Evolutionary conservation across 2,113 vertebrate species (phyloP).

Genomic region (Dicaeum eximium): DNA sequence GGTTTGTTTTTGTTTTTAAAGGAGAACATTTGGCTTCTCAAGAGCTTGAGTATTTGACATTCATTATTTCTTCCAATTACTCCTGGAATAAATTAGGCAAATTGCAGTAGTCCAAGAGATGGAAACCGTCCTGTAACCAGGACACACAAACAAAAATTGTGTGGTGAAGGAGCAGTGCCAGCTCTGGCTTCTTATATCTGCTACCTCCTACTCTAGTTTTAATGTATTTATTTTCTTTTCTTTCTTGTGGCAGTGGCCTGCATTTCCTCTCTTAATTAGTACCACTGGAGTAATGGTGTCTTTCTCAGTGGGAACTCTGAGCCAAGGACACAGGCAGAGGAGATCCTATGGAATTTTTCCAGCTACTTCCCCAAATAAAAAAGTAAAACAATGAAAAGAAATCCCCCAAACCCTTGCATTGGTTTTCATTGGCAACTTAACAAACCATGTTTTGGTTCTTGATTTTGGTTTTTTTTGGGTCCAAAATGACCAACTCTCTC

Average conservation of each 20-base stretch:
- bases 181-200: not conserved
- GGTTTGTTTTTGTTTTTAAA: not conserved
- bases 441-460: not conserved
- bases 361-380: not conserved
- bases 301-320: accelerated
- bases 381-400: not conserved
- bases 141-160: not conserved
- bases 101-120: not conserved
- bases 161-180: not conserved
- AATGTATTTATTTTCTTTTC: not conserved
- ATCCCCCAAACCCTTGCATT: not conserved
- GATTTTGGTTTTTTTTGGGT: not conserved
- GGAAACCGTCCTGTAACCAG: not conserved
- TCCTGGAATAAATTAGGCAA: not conserved
- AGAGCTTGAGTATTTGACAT: not conserved
- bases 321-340: not conserved
- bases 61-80: not conserved
- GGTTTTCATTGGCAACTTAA: not conserved
- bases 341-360: not conserved
- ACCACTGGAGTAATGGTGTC: not conserved
- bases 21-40: not conserved
- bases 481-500: not conserved
- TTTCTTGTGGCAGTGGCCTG: not conserved
- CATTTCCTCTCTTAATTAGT: not conserved
- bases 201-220: not conserved